Conservation (phyloP, 2,113 vertebrate species). For the Cottus gobio region DNA sequence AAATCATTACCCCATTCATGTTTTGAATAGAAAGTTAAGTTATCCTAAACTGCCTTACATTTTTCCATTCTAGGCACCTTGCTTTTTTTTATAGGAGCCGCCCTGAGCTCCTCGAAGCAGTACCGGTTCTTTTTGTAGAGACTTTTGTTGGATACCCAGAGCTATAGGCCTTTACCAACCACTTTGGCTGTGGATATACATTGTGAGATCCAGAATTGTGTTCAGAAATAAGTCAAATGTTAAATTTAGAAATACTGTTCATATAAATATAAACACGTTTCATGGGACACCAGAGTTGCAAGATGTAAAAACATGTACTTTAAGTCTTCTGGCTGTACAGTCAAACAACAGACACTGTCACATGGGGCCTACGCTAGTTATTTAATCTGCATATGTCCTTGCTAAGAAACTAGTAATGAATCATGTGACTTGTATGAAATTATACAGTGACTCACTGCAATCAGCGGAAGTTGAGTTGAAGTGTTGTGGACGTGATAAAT, state of each 20-base stretch:
- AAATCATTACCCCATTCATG: neutral
- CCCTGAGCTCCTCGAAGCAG: neutral
- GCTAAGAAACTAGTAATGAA: neutral
- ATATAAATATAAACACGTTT: neutral
- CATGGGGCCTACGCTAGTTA: neutral
- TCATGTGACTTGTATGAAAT: slow-evolving; percentile 27
- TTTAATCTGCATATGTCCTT: neutral
- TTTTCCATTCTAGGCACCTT: neutral
- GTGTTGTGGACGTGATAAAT: neutral
- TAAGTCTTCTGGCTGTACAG: neutral
- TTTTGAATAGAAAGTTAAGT: neutral
- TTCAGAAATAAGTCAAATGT: neutral
- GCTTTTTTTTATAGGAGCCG: neutral
- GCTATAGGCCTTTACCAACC: neutral
- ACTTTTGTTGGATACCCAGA: neutral
- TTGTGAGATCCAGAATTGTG: neutral
- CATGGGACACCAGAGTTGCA: neutral
- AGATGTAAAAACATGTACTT: neutral
- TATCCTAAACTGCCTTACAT: neutral
- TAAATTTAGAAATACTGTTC: neutral
- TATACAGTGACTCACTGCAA: slow-evolving; percentile 50
- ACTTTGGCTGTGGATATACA: neutral
- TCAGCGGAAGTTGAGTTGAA: slow-evolving; percentile 60
- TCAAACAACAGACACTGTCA: neutral
- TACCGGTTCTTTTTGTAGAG: neutral